Conservation (phyloP, 2,888 invertebrate species). For the Phalera bucephala region DNA sequence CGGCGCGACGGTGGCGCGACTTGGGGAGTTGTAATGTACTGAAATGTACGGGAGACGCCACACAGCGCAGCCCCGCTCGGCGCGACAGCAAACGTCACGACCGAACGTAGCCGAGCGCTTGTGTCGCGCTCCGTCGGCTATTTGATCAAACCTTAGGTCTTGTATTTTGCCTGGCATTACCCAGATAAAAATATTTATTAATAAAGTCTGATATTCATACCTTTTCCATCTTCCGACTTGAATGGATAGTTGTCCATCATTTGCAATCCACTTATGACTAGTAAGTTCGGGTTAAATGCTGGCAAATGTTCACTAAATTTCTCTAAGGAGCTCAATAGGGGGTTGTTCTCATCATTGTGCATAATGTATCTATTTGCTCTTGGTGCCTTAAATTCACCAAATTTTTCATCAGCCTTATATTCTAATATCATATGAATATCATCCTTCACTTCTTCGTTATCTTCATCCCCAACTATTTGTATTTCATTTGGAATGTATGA, state of each 20-base stretch:
- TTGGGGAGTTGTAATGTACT: too few species aligned
- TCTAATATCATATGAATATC: constrained; percentile 92
- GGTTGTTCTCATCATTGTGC: constrained; percentile 92
- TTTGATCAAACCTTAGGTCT: too few species aligned
- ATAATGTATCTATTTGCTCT: constrained; percentile 93
- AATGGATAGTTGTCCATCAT: constrained; percentile 95
- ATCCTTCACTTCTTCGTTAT: constrained; percentile 83
- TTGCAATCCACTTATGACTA: constrained; percentile 92
- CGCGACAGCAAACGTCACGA: too few species aligned
- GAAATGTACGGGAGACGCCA: too few species aligned
- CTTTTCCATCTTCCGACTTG: constrained; percentile 75
- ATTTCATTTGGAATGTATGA: constrained; percentile 84
- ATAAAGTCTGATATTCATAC: constrained; percentile 37
- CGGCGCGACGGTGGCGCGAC: too few species aligned
- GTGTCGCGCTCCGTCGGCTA: too few species aligned
- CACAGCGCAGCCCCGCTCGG: too few species aligned
- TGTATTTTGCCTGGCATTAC: too few species aligned
- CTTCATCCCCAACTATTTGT: constrained; percentile 85
- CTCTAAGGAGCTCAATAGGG: constrained; percentile 88
- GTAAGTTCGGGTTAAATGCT: constrained; percentile 86
- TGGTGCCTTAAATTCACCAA: constrained; percentile 88
- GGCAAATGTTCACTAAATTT: constrained; percentile 85
- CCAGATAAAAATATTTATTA: too few species aligned
- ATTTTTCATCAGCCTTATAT: constrained; percentile 89
- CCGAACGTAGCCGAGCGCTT: too few species aligned